Evolutionary conservation across 30 jellyfish, hydroid and myxozoan species (phyloP).

Genomic region (Aurelia sp.): DNA sequence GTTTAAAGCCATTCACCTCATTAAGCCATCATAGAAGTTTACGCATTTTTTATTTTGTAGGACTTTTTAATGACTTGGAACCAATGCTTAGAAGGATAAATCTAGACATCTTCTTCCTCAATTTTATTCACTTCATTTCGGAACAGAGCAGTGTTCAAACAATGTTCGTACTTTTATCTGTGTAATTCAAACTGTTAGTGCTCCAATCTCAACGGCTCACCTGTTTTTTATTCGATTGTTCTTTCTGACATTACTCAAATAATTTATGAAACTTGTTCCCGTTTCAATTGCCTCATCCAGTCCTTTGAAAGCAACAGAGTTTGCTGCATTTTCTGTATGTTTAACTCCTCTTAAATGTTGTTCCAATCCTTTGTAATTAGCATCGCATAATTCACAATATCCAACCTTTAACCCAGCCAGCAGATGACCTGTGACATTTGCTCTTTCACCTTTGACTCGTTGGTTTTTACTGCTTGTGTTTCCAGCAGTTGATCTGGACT

Average conservation of each 20-base stretch:
- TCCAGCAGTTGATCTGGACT: not conserved
- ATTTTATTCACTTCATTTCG: no score
- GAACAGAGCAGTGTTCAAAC: no score
- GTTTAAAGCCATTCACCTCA: no score
- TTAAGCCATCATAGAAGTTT: no score
- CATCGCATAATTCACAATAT: conserved; percentile 55
- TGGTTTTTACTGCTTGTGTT: conserved; percentile 15
- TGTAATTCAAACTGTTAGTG: no score
- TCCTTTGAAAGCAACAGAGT: conserved; percentile 23
- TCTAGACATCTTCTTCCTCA: no score
- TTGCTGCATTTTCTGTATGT: conserved; percentile 37
- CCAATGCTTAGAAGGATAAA: no score
- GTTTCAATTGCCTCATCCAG: conserved; percentile 44
- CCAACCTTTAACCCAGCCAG: conserved; percentile 29
- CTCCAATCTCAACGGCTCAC: no score
- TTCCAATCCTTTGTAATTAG: conserved; percentile 37
- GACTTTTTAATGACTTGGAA: no score
- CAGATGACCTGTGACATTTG: conserved; percentile 45
- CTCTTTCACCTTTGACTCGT: conserved; percentile 10
- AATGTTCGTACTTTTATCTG: no score
- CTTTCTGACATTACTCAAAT: not conserved
- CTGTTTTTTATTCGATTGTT: no score
- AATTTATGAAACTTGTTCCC: conserved; percentile 33
- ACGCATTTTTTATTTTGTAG: no score
- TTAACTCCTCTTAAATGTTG: conserved; percentile 55